Evolutionary conservation across 2,797 vertebrate species (phyloP).

Genomic region (Anolis apletophallus): DNA sequence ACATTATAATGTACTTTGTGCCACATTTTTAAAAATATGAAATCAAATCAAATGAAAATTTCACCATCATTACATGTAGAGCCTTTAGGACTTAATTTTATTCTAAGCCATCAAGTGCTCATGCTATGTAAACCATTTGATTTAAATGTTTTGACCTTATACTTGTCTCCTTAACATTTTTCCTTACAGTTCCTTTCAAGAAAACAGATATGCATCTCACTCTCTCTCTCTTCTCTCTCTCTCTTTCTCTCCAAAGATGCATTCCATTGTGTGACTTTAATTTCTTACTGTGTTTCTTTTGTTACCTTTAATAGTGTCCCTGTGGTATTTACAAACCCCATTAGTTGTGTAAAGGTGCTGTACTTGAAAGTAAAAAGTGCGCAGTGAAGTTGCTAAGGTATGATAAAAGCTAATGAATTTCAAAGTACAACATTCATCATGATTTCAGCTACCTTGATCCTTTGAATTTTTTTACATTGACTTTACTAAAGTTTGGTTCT

Average conservation of each 20-base stretch:
- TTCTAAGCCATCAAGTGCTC: not conserved
- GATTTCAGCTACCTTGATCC: constrained; percentile 4
- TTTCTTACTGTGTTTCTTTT: not conserved
- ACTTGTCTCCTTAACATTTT: not conserved
- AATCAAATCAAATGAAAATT: not conserved
- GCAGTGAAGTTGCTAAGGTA: constrained; percentile 22
- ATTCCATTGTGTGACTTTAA: not conserved
- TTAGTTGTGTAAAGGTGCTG: constrained; percentile 18
- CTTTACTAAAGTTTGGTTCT: constrained; percentile 11
- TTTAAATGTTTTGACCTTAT: not conserved
- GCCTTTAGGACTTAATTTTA: not conserved
- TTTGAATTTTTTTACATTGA: constrained; percentile 17
- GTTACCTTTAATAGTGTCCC: not conserved
- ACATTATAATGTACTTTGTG: too few species aligned
- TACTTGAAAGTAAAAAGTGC: not conserved
- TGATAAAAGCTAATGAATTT: constrained; percentile 36
- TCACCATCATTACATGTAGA: not conserved
- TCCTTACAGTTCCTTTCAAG: not conserved
- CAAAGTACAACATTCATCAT: constrained; percentile 37
- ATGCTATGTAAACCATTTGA: not conserved
- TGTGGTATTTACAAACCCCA: constrained; percentile 4
- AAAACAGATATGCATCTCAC: not conserved
- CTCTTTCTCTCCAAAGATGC: not conserved
- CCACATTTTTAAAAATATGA: too few species aligned
- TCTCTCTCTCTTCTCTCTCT: too few species aligned